phyloP scores from a whole-genome alignment of 2,888 invertebrate genomes.

The Dioctria rufipes region DNA sequence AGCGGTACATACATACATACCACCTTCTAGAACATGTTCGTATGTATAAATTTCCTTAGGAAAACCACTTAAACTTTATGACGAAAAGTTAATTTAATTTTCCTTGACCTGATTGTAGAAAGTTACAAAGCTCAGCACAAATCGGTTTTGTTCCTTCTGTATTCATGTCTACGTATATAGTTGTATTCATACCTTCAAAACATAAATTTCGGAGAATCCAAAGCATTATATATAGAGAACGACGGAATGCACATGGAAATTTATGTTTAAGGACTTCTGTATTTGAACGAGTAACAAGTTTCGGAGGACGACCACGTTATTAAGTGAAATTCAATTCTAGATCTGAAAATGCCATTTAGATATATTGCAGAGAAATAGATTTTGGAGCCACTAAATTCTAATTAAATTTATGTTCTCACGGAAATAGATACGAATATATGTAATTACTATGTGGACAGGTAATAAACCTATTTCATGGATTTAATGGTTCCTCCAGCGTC shows the following conservation, averaged over 20 bases:
- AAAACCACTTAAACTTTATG: conserved; percentile 42
- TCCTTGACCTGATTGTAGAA: conserved; percentile 32
- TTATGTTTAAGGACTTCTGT: background rate
- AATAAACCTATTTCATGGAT: too few species aligned
- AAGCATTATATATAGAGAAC: background rate
- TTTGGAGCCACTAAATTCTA: background rate
- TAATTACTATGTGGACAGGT: too few species aligned
- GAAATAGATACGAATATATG: too few species aligned
- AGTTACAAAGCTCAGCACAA: conserved; percentile 12
- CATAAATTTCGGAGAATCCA: background rate
- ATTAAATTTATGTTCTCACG: too few species aligned
- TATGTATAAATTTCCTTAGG: conserved; percentile 31
- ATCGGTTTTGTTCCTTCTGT: background rate
- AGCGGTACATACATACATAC: background rate
- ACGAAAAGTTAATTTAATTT: conserved; percentile 47
- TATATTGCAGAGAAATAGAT: background rate
- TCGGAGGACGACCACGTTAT: background rate
- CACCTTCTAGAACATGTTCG: background rate
- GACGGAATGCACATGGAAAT: background rate
- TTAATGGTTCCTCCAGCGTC: too few species aligned
- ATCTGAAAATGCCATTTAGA: background rate
- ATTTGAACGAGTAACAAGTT: background rate
- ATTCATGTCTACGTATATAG: background rate
- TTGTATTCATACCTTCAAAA: background rate
- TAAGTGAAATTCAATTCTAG: background rate